Base-by-base conservation (phyloP, 2,113 vertebrate species). In the Pandion haliaetus region DNA sequence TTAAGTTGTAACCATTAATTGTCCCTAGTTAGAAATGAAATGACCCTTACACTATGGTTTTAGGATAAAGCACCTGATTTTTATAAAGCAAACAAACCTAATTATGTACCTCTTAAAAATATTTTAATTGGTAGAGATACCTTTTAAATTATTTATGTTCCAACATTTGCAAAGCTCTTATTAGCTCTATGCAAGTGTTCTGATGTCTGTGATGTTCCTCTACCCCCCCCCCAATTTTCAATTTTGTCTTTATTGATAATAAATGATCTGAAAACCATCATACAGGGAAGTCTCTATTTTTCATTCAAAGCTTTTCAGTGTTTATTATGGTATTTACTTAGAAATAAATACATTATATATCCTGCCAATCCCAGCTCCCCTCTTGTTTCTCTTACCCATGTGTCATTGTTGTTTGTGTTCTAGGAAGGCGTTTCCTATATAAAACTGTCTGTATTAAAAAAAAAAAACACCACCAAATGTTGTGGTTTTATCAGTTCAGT, bases 231-330 rank as follows among this genome's bases (percentile, higher is more conserved):
- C 52, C 73, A 54, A 61, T 86, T 95, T 90, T 81, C 71, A 63
- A 10, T 97, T 98, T 98, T 95, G 93, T 97, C 97, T 97, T 96
- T 94, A 96, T 91, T 90, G 89, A 34, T 95, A 98, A 98, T 98
- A 98, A 98, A 98, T 97, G 95, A 97, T 97, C 93, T 93, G 93
- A 95, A 97, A 88, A 92, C 77, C 45, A 74, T 84, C 81, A 23
- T 29, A 12, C 7, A 54, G 55, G 84, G 47, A 65, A 86, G 82
- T 36, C 40, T 97, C 55, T 94, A 54, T 97, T 95, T 90, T 92
- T 86, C 21, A 16, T 72, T 87, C 28, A 17, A 86, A 95, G 78
- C 49, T 80, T 82, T 76, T 59, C 58, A 14, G 58, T 88, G 50
- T 90, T 91, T 90, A 38, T 84, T 86, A 29, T 42, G 63, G 21